phyloP scores from a whole-genome alignment of 2,888 invertebrate genomes.

The Philopedon plagiatum region DNA sequence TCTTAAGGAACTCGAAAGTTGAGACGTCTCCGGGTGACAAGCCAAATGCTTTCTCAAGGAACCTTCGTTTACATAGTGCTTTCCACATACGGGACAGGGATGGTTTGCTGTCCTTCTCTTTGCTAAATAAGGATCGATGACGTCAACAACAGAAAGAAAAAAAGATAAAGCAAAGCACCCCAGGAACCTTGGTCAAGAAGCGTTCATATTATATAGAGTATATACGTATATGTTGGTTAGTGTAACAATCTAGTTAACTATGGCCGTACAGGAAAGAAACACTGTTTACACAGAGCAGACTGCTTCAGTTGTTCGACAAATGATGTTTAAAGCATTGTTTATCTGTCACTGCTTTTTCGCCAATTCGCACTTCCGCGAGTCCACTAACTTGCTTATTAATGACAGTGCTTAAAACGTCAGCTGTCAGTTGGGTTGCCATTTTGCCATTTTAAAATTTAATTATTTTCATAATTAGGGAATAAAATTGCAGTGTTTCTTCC shows the following conservation, averaged over 20 bases:
- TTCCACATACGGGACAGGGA: slow-evolving; percentile 95
- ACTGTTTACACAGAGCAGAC: slow-evolving; percentile 14
- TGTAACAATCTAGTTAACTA: slow-evolving; percentile 34
- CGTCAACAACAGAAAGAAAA: slow-evolving; percentile 77
- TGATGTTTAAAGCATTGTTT: too few species aligned
- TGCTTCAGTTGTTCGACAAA: too few species aligned
- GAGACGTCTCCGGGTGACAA: slow-evolving; percentile 92
- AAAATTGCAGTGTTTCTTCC: slow-evolving; percentile 24
- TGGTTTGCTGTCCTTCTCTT: slow-evolving; percentile 95
- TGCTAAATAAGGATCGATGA: slow-evolving; percentile 88
- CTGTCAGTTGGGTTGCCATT: too few species aligned
- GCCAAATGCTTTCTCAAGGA: slow-evolving; percentile 93
- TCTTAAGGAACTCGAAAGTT: slow-evolving; percentile 87
- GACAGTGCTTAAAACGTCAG: too few species aligned
- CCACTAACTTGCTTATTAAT: too few species aligned
- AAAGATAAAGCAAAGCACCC: slow-evolving; percentile 70
- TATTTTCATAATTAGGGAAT: neutral
- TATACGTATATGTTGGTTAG: slow-evolving; percentile 19
- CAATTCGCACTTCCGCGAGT: too few species aligned
- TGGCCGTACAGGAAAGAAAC: slow-evolving; percentile 28
- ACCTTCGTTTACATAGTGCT: slow-evolving; percentile 96
- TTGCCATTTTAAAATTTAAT: too few species aligned
- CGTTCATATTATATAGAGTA: slow-evolving; percentile 31
- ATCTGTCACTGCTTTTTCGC: too few species aligned
- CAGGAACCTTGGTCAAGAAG: slow-evolving; percentile 61